Base-by-base conservation (phyloP, 1,140 invertebrate genomes). In the Drosophila trapezifrons region DNA sequence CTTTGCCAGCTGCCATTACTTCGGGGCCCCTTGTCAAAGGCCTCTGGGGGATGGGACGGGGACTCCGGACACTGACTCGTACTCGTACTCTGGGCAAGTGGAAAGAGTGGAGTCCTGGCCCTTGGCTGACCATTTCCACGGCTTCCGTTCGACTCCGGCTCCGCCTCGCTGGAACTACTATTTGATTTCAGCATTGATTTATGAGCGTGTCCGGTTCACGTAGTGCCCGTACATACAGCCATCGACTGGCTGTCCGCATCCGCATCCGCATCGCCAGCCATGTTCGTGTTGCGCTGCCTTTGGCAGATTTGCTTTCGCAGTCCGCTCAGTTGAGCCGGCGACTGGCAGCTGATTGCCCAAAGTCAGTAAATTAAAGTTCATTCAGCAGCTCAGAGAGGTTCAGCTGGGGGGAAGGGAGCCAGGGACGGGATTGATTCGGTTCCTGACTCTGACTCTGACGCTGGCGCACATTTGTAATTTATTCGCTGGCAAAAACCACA, bases 161-260 rank as follows among this genome's bases (percentile, higher is more conserved):
- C 27, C 27, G 25, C 27, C 25, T 13, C 55, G 43, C 45, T 57
- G 60, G 76, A 89, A 89, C 77, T 78, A 80, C 84, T 89, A 89
- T 89, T 89, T 89, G 84, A 89, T 89, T 89, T 89, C 85, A 89
- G 76, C 84, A 89, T 89, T 89, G 84, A 89, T 89, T 89, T 89
- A 89, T 89, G 84, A 89, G 77, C 84, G 66, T 87, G 81, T 89
- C 85, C 84, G 85, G 73, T 89, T 78, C 83, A 86, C 83, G 83
- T 86, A 83, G 66, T 52, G 54, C 49, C 49, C 63, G 62, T 67
- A 56, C 66, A 43, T 57, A 32, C 29, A 58, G 56, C 66, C 78
- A 73, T 73, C 67, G 62, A 58, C 42, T 43, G 29, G 47, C 35
- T 32, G 35, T 59, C 35, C 40, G 27, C 35, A 52, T 58, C 56